phyloP scores from a whole-genome alignment of 2,888 invertebrate species.

The Desoria tigrina region DNA sequence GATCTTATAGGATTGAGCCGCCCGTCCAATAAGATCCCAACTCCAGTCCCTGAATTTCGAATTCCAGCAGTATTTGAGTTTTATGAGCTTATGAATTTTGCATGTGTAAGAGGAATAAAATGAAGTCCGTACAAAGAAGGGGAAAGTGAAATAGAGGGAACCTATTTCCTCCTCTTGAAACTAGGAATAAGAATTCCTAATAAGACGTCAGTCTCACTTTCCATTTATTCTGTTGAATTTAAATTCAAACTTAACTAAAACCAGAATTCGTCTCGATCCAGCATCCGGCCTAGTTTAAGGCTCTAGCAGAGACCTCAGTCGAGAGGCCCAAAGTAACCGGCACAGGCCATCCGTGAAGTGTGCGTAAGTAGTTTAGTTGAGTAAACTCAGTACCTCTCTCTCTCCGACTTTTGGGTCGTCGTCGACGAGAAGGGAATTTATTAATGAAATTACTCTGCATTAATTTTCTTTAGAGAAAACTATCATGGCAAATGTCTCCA shows the following conservation, averaged over 20 bases:
- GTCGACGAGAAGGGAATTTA: slow-evolving; percentile 37
- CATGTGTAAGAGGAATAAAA: background rate
- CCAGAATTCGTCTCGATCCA: background rate
- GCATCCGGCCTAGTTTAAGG: background rate
- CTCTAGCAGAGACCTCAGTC: too few species aligned
- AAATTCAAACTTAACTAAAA: slow-evolving; percentile 3
- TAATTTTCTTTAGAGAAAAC: slow-evolving; percentile 46
- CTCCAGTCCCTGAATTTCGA: too few species aligned
- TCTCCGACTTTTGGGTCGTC: background rate
- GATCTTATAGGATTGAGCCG: too few species aligned
- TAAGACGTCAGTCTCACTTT: slow-evolving; percentile 19
- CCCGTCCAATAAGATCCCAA: too few species aligned
- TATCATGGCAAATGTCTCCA: slow-evolving; percentile 38
- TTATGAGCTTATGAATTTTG: slow-evolving; percentile 15
- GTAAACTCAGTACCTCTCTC: background rate
- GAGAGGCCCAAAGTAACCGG: background rate
- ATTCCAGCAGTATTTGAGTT: too few species aligned
- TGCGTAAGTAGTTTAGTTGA: slow-evolving; percentile 10
- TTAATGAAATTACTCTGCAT: slow-evolving; percentile 49
- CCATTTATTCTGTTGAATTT: slow-evolving; percentile 10
- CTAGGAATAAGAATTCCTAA: slow-evolving; percentile 15
- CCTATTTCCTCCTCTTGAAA: background rate
- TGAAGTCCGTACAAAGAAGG: background rate
- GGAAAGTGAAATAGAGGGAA: background rate
- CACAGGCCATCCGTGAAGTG: slow-evolving; percentile 3